Evolutionary conservation across 2,113 vertebrate genomes (phyloP).

Genomic region (Oryzias celebensis): DNA sequence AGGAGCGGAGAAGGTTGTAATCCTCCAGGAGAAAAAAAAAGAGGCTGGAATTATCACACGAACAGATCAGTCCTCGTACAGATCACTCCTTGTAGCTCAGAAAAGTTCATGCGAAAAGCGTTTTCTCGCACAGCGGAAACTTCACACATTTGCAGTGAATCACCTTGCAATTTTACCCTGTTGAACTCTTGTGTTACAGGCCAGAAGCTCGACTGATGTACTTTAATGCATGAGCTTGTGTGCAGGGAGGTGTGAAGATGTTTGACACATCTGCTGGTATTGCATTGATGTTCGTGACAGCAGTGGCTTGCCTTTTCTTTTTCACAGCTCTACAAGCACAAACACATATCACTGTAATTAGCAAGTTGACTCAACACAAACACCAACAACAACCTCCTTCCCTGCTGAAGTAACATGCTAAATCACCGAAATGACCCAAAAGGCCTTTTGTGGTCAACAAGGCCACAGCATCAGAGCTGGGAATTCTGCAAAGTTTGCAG

Average conservation of each 20-base stretch:
- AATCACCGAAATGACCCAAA: slow-evolving; percentile 42
- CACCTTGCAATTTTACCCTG: slow-evolving; percentile 44
- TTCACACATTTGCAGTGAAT: slow-evolving; percentile 39
- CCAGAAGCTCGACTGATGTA: slow-evolving; percentile 29
- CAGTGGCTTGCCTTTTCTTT: slow-evolving; percentile 60
- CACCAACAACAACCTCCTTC: slow-evolving; percentile 46
- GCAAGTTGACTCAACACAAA: slow-evolving; percentile 33
- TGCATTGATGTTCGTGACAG: slow-evolving; percentile 65
- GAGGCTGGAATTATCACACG: slow-evolving; percentile 29
- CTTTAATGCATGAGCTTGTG: slow-evolving; percentile 37
- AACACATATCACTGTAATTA: slow-evolving; percentile 21
- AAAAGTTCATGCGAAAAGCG: too few species aligned
- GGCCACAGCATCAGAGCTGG: slow-evolving; percentile 31
- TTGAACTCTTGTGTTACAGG: slow-evolving; percentile 23
- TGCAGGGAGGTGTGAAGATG: slow-evolving; percentile 70
- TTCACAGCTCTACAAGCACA: slow-evolving; percentile 51
- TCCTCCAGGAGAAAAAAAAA: slow-evolving; percentile 53
- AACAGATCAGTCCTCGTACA: neutral
- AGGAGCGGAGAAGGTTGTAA: slow-evolving; percentile 49
- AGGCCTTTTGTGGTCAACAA: slow-evolving; percentile 47
- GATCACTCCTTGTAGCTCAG: too few species aligned
- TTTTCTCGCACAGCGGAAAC: slow-evolving; percentile 27
- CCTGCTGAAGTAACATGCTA: slow-evolving; percentile 45
- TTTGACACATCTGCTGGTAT: slow-evolving; percentile 74
- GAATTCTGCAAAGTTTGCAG: slow-evolving; percentile 39